Conservation (phyloP, 1,140 invertebrate species). For the Drosophila willistoni region DNA sequence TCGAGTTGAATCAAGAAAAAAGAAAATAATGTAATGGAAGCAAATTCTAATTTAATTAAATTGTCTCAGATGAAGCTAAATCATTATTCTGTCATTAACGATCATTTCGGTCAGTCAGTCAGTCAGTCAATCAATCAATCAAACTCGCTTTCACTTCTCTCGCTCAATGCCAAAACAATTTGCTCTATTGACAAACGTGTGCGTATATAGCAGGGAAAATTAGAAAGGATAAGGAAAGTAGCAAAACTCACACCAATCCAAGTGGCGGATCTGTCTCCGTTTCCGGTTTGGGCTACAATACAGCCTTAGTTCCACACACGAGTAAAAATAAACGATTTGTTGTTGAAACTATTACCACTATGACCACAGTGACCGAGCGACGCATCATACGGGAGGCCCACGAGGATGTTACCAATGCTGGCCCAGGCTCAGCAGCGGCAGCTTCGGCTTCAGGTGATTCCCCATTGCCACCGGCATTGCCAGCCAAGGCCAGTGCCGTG, state of each 20-base stretch:
- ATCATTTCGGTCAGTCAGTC: background rate
- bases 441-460: conserved; percentile 17
- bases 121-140: conserved; percentile 44
- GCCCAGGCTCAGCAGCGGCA: background rate
- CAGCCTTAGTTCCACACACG: conserved; percentile 18
- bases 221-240: conserved; percentile 59
- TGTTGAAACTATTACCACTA: conserved; percentile 86
- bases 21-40: background rate
- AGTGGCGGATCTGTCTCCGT: conserved; percentile 10
- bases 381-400: conserved; percentile 85
- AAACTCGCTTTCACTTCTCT: conserved; percentile 54
- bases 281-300: conserved; percentile 25
- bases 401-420: conserved; percentile 44
- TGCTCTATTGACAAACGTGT: conserved; percentile 17
- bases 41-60: too few species aligned
- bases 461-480: conserved; percentile 64
- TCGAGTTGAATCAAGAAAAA: background rate
- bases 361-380: conserved; percentile 88
- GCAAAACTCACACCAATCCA: conserved; percentile 37
- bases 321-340: conserved; percentile 85
- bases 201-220: conserved; percentile 50
- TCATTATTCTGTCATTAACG: background rate
- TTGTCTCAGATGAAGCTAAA: background rate
- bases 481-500: conserved; percentile 64
- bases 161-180: conserved; percentile 27